Conservation (phyloP, 2,797 vertebrate species). For the Silurus aristotelis region DNA sequence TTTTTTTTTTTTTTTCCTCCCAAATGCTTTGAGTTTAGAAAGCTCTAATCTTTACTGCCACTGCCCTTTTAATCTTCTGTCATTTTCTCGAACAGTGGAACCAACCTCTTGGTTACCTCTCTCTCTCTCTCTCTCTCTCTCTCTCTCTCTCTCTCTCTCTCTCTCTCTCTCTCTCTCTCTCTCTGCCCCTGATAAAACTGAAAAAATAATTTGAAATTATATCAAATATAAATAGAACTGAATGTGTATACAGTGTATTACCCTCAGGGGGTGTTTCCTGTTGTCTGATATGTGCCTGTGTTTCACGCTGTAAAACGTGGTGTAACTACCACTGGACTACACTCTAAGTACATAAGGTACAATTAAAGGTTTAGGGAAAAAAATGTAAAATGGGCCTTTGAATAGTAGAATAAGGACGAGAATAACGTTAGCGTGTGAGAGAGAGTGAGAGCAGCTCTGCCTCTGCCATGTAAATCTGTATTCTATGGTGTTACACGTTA, state of each 20-base stretch:
- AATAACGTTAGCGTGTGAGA: neutral
- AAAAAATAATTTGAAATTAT: no score
- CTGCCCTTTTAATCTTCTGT: slow-evolving; percentile 65
- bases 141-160: neutral
- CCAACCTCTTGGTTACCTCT: slow-evolving; percentile 24
- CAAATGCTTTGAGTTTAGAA: slow-evolving; percentile 14
- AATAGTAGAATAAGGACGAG: neutral
- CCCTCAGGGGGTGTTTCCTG: neutral
- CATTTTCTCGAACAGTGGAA: slow-evolving; percentile 62
- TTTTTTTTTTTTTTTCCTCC: neutral
- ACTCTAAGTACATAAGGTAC: neutral
- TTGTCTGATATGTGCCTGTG: neutral
- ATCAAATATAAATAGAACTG: neutral
- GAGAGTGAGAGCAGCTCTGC: no score
- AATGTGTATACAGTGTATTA: neutral
- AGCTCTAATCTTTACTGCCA: slow-evolving; percentile 64
- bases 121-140: neutral
- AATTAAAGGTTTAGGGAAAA: neutral
- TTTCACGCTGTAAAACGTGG: neutral
- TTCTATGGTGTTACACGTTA: no score
- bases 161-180: neutral
- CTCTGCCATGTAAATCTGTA: no score
- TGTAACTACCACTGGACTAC: neutral
- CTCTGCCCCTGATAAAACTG: neutral
- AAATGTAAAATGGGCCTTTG: neutral